Percentiles rank a stretch among this genome's conserved stretches.
Evolutionary conservation across 2,113 vertebrate genomes (phyloP).

Genomic region (Bos javanicus): DNA sequence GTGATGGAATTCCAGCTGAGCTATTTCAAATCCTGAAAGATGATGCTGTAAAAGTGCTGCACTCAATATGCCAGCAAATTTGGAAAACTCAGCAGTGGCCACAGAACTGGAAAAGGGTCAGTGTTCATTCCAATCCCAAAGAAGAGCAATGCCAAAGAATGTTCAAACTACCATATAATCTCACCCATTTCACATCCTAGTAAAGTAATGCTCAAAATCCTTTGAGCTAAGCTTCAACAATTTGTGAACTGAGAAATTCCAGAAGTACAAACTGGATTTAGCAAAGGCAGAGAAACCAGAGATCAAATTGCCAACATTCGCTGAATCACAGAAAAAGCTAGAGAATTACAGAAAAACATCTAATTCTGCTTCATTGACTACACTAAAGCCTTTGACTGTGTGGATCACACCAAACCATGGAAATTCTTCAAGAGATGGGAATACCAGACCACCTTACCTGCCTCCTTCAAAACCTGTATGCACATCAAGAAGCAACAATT

Average conservation of each 20-base stretch:
- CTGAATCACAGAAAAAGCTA: background rate
- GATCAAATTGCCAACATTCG: background rate
- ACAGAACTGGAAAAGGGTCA: background rate
- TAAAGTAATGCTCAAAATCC: background rate
- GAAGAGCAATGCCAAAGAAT: background rate
- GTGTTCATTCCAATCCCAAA: background rate
- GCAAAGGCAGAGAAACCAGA: background rate
- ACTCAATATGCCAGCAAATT: background rate
- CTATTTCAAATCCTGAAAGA: background rate
- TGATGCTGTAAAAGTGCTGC: background rate
- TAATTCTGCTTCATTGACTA: background rate
- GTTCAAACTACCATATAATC: background rate
- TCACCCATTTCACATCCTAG: background rate
- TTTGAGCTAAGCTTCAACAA: background rate
- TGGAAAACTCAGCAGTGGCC: background rate
- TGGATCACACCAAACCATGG: background rate
- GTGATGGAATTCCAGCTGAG: background rate
- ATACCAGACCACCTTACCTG: background rate
- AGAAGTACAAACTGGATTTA: background rate
- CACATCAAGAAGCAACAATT: background rate
- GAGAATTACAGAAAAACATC: background rate
- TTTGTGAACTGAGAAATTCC: background rate
- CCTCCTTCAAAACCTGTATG: background rate
- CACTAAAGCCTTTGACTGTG: background rate
- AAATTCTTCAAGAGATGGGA: background rate